A percentile compares a stretch with the other conserved stretches of the same genome.
Conservation (phyloP, 2,113 vertebrate genomes). For the Eulemur rufifrons region DNA sequence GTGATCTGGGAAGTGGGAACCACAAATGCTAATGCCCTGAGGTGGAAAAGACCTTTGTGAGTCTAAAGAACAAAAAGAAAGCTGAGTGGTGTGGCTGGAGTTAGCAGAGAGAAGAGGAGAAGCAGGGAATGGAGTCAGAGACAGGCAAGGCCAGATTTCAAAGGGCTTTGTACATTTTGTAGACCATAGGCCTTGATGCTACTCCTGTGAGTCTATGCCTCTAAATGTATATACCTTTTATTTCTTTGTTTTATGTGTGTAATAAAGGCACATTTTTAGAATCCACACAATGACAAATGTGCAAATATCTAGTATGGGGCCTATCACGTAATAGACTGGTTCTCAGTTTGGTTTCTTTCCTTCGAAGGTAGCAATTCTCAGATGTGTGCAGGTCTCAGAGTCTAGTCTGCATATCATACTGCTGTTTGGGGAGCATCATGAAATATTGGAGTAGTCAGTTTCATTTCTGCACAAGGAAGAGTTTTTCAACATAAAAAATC, state of each 20-base stretch:
- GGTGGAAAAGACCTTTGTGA: background rate
- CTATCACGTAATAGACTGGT: background rate
- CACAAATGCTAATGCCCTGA: background rate
- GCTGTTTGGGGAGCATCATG: background rate
- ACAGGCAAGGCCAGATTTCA: background rate
- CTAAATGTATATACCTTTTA: background rate
- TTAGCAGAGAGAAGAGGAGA: background rate
- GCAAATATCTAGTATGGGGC: background rate
- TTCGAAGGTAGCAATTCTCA: background rate
- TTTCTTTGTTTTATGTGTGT: background rate
- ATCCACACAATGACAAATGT: background rate
- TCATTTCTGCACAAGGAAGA: background rate
- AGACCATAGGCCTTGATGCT: background rate
- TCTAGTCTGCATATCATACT: background rate
- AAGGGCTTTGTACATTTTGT: background rate
- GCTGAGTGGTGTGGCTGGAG: background rate
- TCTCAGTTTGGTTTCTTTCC: background rate
- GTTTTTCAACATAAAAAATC: background rate
- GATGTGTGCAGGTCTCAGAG: background rate
- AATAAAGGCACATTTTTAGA: background rate
- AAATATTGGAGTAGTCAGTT: background rate
- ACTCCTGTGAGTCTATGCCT: background rate
- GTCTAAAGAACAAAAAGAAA: background rate
- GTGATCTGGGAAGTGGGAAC: background rate
- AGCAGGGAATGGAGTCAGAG: background rate